A percentile compares a stretch with the other conserved stretches of the same genome.
Evolutionary conservation across 2,113 vertebrate genomes (phyloP).

Genomic region (Meriones unguiculatus): DNA sequence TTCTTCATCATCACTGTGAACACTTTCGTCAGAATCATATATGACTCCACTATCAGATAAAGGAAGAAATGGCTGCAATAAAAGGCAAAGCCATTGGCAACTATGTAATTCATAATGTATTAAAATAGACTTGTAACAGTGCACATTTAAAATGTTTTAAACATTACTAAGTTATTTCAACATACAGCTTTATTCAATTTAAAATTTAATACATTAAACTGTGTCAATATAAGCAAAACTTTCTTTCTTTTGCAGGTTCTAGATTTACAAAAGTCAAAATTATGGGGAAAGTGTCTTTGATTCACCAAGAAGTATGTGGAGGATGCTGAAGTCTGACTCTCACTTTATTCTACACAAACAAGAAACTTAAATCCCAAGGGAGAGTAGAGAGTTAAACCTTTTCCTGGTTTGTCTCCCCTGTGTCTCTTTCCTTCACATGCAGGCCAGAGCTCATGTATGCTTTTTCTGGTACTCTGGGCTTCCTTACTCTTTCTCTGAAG

Average conservation of each 20-base stretch:
- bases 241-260: conserved; percentile 29
- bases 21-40: conserved; percentile 98
- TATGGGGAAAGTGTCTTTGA: not conserved
- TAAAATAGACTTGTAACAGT: not conserved
- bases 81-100: conserved; percentile 75
- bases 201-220: conserved; percentile 26
- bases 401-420: not conserved
- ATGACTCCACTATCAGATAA: conserved; percentile 95
- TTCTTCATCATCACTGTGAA: conserved; percentile 95
- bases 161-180: conserved; percentile 20
- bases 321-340: not conserved
- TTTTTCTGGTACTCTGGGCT: not conserved
- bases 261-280: not conserved
- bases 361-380: not conserved
- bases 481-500: not conserved
- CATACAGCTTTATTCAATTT: conserved; percentile 43
- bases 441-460: not conserved
- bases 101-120: not conserved
- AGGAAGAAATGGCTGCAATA: conserved; percentile 96
- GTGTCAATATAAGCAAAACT: not conserved
- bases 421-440: not conserved
- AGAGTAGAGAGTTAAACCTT: not conserved
- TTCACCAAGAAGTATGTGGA: conserved; percentile 20
- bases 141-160: not conserved
- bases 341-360: not conserved